Evolutionary conservation across 2,113 vertebrate genomes (phyloP), one percentile per base, ranked within the genome.

Genomic region (Heterocephalus glaber): DNA sequence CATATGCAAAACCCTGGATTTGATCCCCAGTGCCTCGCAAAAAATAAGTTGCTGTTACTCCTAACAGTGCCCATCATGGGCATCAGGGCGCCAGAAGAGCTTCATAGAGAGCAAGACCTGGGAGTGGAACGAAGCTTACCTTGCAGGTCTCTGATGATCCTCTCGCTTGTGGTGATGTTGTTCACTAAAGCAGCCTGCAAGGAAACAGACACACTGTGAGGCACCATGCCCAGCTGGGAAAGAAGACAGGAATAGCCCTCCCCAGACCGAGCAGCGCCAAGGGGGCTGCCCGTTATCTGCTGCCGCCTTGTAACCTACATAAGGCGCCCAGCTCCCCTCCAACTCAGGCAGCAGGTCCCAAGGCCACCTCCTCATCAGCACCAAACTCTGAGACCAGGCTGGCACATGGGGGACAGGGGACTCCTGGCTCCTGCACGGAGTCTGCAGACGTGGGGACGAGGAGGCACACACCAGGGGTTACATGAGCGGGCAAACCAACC

Each of bases 131-230:
- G 7, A 38, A 28, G 54, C 97, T 96, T 86, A 98, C 97, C 97
- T 95, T 97, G 96, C 76, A 98, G 88, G 20, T 90, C 94, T 90
- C 95, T 81, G 96, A 97, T 97, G 70, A 98, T 84, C 72, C 35
- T 93, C 87, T 98, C 96, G 0, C 96, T 7, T 0, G 84, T 58
- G 41, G 97, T 98, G 97, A 98, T 98, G 0, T 98, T 98, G 85
- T 88, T 97, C 93, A 98, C 93, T 24, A 98, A 92, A 24, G 77
- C n/a, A 0, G 97, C 97, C 97, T 98, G 93, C 81, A 94, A 77
- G 65, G 60, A 77, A 96, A 49, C 0, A 97, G 58, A 61, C 12
- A n/a, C 44, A 14, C 56, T 38, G 44, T 97, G 70, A 97, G 86
- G 80, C 35, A 2, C 19, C 12, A 13, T 49, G 20, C 17, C 28